Conservation (phyloP, 2,888 invertebrate genomes). For the Pyrrhosoma nymphula region DNA sequence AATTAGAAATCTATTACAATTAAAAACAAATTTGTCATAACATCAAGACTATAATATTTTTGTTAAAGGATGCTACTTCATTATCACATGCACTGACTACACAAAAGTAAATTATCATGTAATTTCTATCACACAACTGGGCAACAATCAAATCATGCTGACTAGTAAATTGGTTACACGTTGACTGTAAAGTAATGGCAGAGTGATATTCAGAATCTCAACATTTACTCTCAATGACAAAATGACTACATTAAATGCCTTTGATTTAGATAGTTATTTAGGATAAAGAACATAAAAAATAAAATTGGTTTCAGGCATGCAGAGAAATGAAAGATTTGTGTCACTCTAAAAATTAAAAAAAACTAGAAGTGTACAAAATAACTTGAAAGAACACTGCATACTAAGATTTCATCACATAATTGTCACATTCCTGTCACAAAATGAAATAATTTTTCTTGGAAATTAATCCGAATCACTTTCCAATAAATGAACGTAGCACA, state of each 20-base stretch:
- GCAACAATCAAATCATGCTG: neutral
- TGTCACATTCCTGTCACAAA: no score
- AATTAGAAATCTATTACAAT: neutral
- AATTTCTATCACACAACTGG: conserved; percentile 37
- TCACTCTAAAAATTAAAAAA: conserved; percentile 13
- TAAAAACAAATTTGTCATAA: conserved; percentile 18
- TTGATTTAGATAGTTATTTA: neutral
- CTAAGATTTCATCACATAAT: neutral
- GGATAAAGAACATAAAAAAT: neutral
- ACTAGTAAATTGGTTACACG: conserved; percentile 49
- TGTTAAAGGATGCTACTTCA: neutral
- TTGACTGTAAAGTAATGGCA: conserved; percentile 25
- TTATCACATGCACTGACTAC: conserved; percentile 22
- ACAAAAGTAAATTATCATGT: neutral
- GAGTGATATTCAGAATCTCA: neutral
- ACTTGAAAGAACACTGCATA: neutral
- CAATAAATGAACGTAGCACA: neutral
- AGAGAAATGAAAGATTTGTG: neutral
- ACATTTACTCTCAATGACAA: neutral
- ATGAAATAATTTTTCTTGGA: neutral
- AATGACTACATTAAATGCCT: neutral
- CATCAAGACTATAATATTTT: conserved; percentile 39
- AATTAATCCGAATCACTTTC: neutral
- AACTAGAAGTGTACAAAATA: neutral
- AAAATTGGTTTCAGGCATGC: neutral